A percentile compares a stretch with the other conserved stretches of the same genome.
phyloP scores from a whole-genome alignment of 2,113 vertebrate species.

The Peucedramus taeniatus region DNA sequence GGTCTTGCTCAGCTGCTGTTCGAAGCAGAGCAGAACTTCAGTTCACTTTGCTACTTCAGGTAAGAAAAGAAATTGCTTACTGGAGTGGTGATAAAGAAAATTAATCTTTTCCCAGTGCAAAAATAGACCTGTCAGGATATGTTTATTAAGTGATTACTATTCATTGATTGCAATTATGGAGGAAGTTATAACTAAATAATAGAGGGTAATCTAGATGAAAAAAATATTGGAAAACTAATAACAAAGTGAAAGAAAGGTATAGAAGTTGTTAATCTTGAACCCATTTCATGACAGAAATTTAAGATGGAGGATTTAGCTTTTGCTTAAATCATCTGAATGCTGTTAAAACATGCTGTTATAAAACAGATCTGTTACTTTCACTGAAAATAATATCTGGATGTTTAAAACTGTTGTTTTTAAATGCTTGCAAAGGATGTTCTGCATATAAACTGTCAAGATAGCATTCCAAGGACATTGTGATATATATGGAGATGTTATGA shows the following conservation, averaged over 20 bases:
- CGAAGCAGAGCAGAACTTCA: not conserved
- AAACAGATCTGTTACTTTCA: not conserved
- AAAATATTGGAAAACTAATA: slow-evolving; percentile 50
- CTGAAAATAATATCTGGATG: not conserved
- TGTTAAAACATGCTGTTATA: not conserved
- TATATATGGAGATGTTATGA: not conserved
- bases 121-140: slow-evolving; percentile 68
- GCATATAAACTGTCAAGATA: not conserved
- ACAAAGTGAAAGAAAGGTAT: slow-evolving; percentile 16
- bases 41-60: slow-evolving; percentile 53
- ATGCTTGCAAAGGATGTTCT: not conserved
- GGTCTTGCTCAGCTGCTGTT: not conserved
- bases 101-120: slow-evolving; percentile 72
- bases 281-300: not conserved
- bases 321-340: not conserved
- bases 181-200: slow-evolving; percentile 69
- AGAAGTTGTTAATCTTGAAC: slow-evolving; percentile 14
- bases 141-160: slow-evolving; percentile 74
- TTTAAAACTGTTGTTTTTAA: not conserved
- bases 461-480: not conserved
- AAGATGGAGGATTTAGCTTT: not conserved
- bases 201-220: slow-evolving; percentile 48
- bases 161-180: slow-evolving; percentile 71
- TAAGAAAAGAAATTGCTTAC: slow-evolving; percentile 59
- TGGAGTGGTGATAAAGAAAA: slow-evolving; percentile 71